Base-by-base conservation (phyloP, 2,888 invertebrate genomes). In the Pandemis corylana region DNA sequence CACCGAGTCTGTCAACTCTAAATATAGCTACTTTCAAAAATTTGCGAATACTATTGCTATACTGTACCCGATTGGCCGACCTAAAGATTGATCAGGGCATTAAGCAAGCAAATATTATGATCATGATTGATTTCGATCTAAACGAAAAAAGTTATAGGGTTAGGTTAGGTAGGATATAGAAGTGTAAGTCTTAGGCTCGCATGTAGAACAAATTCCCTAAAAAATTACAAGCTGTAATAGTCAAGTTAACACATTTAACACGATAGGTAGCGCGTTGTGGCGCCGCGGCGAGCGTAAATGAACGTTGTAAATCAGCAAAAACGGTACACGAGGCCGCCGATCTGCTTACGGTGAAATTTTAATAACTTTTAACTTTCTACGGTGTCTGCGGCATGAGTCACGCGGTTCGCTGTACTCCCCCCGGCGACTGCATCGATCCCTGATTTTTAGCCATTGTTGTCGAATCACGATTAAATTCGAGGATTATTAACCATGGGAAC, bases 281-380 rank as follows among this genome's bases (percentile, higher is more conserved):
- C 65, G 61, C 61, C 49, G 61, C 51, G 74, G 69, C 69, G 46
- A 65, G 67, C 41, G 65, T 74, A 70, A 53, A 70, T 70, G 74
- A 70, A 70, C 74, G 69, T 61, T 74, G 79, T 85, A 87, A 85
- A 86, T 89, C 83, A 83, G 82, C 84, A 84, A 83, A 85, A 87
- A 86, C 87, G 85, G 87, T 83, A 85, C 83, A 83, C 77, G 83
- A 84, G 83, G 84, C 85, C 85, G 80, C 79, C 83, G 83, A 84
- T 88, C 85, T 85, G 87, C 88, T 92, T 90, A 90, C 92, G 92
- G 92, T 92, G 91, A 92, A 92, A 92, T 91, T 92, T 92, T 92
- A 91, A 92, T 91, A 92, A 90, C 84, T 88, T 87, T 77, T 82
- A 90, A 92, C 93, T 92, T 92, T 92, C 92, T 91, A 92, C 88